Evolutionary conservation across 2,797 vertebrate species (phyloP), one percentile per base, ranked within the genome.

Genomic region (Synaphobranchus kaupii): DNA sequence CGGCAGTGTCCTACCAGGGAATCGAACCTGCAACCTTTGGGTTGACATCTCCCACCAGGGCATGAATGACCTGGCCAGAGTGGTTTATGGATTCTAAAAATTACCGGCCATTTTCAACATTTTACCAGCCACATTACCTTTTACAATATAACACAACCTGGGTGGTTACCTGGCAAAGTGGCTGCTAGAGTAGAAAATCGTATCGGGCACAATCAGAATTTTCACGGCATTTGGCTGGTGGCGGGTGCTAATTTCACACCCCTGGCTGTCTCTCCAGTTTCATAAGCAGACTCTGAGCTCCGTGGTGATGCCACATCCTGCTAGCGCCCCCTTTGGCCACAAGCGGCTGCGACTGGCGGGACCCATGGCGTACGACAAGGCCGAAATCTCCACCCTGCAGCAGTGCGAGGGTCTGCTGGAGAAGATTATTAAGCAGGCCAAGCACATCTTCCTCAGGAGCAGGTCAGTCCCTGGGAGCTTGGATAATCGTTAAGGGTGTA

Each of bases 351-450:
- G 98, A 3, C 94, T 99, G 48, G 98, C 98, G 0, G 99, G 99
- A 1, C 98, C 99, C 1, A 94, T 97, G 91, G 98, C 98, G 71
- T 98, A 97, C 83, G 97, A 98, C 92, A 99, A 99, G 92, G 95
- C 97, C 0, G 97, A 99, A 48, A 98, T 99, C 88, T 94, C 90
- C 90, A 94, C 94, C 63, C 89, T 98, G 89, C 98, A 99, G 91
- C 96, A 98, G 0, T 97, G 89, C 3, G 98, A 99, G 90, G 98
- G 99, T 3, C 97, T 99, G 81, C 95, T 99, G 92, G 98, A 99
- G 94, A 99, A 99, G 93, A 99, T 99, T 91, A 98, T 99, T 94
- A 99, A 99, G 90, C 98, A 99, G 93, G 98, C 98, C 90, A 99
- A 99, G 84, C 99, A 99, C 93, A 98, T 99, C 89, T 99, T 99